Conservation (phyloP, 2,888 invertebrate genomes). For the Nomada flava region DNA sequence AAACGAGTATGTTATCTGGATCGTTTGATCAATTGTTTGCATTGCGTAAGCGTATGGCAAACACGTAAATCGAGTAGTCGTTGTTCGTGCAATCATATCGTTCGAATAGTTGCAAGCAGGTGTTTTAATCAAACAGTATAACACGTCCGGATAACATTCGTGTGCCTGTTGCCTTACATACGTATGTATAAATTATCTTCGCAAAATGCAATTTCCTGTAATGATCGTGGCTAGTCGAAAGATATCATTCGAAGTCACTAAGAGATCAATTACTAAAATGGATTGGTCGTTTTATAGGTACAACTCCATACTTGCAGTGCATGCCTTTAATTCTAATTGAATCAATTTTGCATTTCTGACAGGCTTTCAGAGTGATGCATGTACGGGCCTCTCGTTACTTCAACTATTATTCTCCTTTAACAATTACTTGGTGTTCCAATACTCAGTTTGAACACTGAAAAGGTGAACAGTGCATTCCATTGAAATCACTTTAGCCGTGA, state of each 20-base stretch:
- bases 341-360: not conserved
- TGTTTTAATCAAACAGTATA: constrained; percentile 38
- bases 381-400: not conserved
- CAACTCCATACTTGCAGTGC: not conserved
- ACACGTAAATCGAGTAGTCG: constrained; percentile 27
- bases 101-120: constrained; percentile 32
- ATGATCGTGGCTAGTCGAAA: not conserved
- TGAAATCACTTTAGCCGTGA: constrained; percentile 9
- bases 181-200: not conserved
- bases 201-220: not conserved
- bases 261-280: not conserved
- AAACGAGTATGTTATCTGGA: constrained; percentile 27
- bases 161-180: constrained; percentile 4
- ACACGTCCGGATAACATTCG: constrained; percentile 31
- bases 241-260: constrained; percentile 8
- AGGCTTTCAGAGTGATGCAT: not conserved
- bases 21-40: constrained; percentile 27
- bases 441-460: not conserved
- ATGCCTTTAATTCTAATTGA: too few species aligned
- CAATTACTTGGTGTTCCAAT: too few species aligned
- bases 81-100: constrained; percentile 49
- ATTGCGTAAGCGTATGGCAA: constrained; percentile 1
- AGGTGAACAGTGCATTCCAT: constrained; percentile 21
- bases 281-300: not conserved
- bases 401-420: not conserved